Evolutionary conservation across 2,888 invertebrate species (phyloP).

Genomic region (Napeogenes inachia): DNA sequence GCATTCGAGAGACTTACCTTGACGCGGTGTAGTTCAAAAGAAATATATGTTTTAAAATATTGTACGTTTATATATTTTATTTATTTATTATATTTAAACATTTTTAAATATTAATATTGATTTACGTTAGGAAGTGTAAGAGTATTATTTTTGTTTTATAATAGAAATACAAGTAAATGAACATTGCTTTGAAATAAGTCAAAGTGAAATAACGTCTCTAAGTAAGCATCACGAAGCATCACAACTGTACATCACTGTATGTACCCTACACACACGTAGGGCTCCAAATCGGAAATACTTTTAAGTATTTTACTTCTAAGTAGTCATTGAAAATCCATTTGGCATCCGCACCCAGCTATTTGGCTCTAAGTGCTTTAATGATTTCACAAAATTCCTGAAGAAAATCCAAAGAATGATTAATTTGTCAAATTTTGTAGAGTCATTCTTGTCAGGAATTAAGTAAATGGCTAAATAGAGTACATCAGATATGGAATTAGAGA

Average conservation of each 20-base stretch:
- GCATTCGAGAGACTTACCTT: no score
- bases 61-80: no score
- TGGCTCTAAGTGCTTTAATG: constrained; percentile 65
- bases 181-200: no score
- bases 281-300: neutral
- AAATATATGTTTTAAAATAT: no score
- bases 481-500: constrained; percentile 18
- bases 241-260: no score
- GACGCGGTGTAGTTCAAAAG: no score
- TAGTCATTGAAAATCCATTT: constrained; percentile 55
- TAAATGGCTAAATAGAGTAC: constrained; percentile 15
- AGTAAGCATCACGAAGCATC: neutral
- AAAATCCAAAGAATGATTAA: constrained; percentile 46
- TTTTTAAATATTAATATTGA: no score
- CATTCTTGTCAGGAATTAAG: constrained; percentile 28
- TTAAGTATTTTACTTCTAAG: constrained; percentile 17
- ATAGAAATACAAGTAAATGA: no score
- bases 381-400: constrained; percentile 53
- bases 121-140: no score
- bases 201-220: no score
- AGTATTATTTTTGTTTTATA: no score
- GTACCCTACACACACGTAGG: neutral
- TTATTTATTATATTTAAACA: no score
- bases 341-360: constrained; percentile 57
- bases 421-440: constrained; percentile 45